A percentile compares a stretch with the other conserved stretches of the same genome.
phyloP scores from a whole-genome alignment of 2,797 vertebrate species.

The Meriones psammophilus region DNA sequence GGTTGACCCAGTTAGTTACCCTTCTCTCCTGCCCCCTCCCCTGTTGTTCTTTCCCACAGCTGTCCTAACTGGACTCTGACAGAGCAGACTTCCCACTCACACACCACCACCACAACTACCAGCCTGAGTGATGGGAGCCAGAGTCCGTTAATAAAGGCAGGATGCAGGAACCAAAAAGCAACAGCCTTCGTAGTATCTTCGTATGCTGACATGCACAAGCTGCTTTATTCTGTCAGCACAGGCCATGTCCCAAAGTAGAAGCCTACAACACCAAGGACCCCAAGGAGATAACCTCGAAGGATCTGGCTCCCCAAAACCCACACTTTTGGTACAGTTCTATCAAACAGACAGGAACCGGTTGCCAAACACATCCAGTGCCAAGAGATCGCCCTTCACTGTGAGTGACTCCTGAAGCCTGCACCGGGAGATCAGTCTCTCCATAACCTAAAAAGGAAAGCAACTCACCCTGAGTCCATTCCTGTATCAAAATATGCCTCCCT shows the following conservation, averaged over 20 bases:
- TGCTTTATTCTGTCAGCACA: constrained; percentile 61
- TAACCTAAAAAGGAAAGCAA: constrained; percentile 64
- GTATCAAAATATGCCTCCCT: constrained; percentile 37
- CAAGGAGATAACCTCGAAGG: constrained; percentile 44
- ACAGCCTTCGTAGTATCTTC: constrained; percentile 8
- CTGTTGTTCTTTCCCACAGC: too few species aligned
- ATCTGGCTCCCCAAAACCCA: constrained; percentile 15
- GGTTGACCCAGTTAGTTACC: background rate
- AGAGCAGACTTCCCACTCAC: background rate
- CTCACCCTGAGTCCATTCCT: background rate
- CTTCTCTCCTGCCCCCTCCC: background rate
- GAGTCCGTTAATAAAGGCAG: constrained; percentile 2
- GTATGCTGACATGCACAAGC: constrained; percentile 45
- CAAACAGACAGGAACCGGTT: constrained; percentile 14
- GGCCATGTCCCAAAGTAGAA: constrained; percentile 44
- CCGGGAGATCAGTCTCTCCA: constrained; percentile 56
- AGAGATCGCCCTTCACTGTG: constrained; percentile 36
- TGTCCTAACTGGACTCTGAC: background rate
- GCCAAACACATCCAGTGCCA: background rate
- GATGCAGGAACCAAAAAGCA: background rate
- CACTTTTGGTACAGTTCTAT: constrained; percentile 19
- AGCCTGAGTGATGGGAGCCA: background rate
- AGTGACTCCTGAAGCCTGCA: constrained; percentile 46
- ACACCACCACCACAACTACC: background rate
- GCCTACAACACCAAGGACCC: background rate